These are phyloP conservation scores for Trididemnum miniatum DNA, from an alignment of 23 tunicate genomes.

Conservation along the genomic window DNA sequence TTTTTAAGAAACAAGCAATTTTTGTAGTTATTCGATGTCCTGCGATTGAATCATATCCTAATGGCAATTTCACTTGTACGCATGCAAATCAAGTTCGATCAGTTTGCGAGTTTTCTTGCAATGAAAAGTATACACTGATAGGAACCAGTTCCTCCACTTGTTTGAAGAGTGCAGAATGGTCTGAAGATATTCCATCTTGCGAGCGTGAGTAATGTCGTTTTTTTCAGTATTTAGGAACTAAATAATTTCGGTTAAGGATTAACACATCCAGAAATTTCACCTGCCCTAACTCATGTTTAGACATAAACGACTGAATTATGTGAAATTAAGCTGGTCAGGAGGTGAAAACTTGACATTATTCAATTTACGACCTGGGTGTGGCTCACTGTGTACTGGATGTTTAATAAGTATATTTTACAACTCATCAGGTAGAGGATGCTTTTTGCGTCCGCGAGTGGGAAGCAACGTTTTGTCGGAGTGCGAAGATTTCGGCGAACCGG, in stretches of 20 bases:
- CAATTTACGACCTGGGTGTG: too few species aligned
- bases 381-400: too few species aligned
- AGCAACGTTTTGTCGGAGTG: constrained; percentile 55
- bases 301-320: too few species aligned
- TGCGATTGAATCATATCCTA: not conserved
- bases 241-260: too few species aligned
- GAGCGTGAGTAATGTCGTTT: constrained; percentile 42
- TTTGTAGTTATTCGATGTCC: constrained; percentile 53
- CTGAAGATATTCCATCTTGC: constrained; percentile 42
- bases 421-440: constrained; percentile 55
- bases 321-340: too few species aligned
- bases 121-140: constrained; percentile 28
- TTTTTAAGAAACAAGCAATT: too few species aligned
- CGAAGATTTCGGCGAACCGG: constrained; percentile 23
- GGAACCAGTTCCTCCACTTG: constrained; percentile 45
- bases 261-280: too few species aligned
- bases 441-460: constrained; percentile 22
- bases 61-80: constrained; percentile 37
- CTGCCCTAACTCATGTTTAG: too few species aligned
- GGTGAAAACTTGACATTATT: too few species aligned
- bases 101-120: constrained; percentile 58
- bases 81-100: constrained; percentile 48
- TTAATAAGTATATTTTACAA: too few species aligned
- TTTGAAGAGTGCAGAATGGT: constrained; percentile 50
- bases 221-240: too few species aligned